Evolutionary conservation across 2,113 vertebrate genomes (phyloP).

Genomic region (Nibea albiflora): DNA sequence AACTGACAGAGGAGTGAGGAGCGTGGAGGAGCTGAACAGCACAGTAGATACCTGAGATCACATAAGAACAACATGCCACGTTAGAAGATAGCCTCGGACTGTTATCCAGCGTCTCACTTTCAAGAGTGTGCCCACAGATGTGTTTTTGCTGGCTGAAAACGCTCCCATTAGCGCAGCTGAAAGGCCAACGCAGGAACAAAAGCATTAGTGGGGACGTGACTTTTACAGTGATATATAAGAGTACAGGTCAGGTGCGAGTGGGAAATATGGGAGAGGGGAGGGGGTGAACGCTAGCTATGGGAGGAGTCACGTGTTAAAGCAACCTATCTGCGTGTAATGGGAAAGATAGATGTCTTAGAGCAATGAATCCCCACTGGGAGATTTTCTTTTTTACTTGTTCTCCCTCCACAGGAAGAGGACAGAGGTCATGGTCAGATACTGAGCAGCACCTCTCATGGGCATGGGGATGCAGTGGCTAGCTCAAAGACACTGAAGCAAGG

Average conservation of each 20-base stretch:
- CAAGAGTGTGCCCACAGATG: not conserved
- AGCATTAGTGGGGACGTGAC: conserved; percentile 13
- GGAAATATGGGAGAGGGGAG: conserved; percentile 8
- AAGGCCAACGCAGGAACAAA: not conserved
- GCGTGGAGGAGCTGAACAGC: not conserved
- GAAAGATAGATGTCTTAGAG: conserved; percentile 20
- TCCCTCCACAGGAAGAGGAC: conserved; percentile 22
- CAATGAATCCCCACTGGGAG: conserved; percentile 12
- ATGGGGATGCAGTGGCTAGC: not conserved
- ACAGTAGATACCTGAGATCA: not conserved
- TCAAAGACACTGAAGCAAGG: conserved; percentile 16
- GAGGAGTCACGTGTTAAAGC: conserved; percentile 5
- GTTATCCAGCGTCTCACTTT: not conserved
- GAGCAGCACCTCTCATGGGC: not conserved
- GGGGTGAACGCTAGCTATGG: not conserved
- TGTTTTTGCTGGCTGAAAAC: not conserved
- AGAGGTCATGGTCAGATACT: conserved; percentile 44
- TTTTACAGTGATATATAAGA: not conserved
- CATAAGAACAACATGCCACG: not conserved
- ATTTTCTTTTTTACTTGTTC: conserved; percentile 10
- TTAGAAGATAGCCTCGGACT: not conserved
- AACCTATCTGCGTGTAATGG: conserved; percentile 6
- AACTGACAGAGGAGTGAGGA: not conserved
- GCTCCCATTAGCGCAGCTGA: too few species aligned
- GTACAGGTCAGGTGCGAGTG: conserved; percentile 36